phyloP scores from a whole-genome alignment of 2,113 vertebrate genomes.

The Myotis brandtii region DNA sequence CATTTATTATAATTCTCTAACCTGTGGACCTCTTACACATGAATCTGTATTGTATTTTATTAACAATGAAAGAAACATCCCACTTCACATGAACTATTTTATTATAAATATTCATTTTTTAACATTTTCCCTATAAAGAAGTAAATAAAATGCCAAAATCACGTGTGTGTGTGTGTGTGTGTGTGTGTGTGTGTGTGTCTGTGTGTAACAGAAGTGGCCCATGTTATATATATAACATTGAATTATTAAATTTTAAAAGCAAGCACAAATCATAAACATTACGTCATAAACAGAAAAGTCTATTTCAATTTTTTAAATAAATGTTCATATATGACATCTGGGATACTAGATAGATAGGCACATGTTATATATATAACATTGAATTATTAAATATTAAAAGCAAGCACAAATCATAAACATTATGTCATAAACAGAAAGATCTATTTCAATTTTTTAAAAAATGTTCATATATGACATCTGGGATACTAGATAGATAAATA shows the following conservation, averaged over 20 bases:
- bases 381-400: constrained; percentile 32
- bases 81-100: background rate
- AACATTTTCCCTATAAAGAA: background rate
- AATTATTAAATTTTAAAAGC: constrained; percentile 34
- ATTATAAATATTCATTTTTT: constrained; percentile 9
- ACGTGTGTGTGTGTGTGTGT: background rate
- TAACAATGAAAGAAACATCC: background rate
- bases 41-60: background rate
- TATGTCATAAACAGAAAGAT: background rate
- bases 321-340: background rate
- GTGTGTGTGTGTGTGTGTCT: background rate
- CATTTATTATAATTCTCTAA: background rate
- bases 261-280: background rate
- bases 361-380: background rate
- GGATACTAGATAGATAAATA: background rate
- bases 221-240: background rate
- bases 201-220: background rate
- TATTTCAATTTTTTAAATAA: background rate
- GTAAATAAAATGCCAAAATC: background rate
- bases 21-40: background rate
- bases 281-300: background rate
- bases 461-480: background rate
- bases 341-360: background rate
- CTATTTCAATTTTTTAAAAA: background rate
- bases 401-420: background rate